Percentiles rank a stretch among this genome's conserved stretches.
These are phyloP conservation scores for Cataglyphis albicans DNA, from an alignment of 2,888 invertebrate genomes.

Conservation along the genomic window DNA sequence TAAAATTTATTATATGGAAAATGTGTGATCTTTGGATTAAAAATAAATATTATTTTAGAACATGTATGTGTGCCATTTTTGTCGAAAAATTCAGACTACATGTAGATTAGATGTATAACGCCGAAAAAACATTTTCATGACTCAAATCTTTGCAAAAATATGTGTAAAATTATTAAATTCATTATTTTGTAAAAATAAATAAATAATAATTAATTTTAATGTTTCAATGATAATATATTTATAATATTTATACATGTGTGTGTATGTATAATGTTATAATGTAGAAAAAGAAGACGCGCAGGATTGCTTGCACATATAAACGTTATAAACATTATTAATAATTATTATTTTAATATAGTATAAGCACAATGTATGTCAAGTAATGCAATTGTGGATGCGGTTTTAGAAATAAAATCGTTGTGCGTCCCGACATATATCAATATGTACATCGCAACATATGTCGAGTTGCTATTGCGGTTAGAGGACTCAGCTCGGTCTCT, in stretches of 20 bases:
- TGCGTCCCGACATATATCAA: not conserved
- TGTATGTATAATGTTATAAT: not conserved
- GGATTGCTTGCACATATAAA: not conserved
- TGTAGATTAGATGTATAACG: not conserved
- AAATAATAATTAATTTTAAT: not conserved
- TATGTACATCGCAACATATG: not conserved
- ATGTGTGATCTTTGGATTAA: not conserved
- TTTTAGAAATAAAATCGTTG: not conserved
- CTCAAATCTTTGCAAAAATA: not conserved
- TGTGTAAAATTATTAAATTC: not conserved
- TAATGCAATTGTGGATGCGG: not conserved
- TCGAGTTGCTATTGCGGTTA: not conserved
- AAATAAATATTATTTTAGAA: conserved; percentile 1
- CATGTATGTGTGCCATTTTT: not conserved
- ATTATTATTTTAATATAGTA: not conserved
- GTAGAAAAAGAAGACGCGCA: not conserved
- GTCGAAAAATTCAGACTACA: not conserved
- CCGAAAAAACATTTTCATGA: not conserved
- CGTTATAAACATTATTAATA: not conserved
- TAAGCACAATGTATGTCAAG: not conserved
- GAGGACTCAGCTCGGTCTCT: not conserved
- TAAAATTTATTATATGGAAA: not conserved
- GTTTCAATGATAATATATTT: not conserved
- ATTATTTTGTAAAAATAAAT: not conserved
- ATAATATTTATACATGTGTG: not conserved